Percentiles rank a stretch among this genome's conserved stretches.
These are phyloP conservation scores for Girardinichthys multiradiatus DNA, from an alignment of 2,113 vertebrate genomes.

Conservation along the genomic window DNA sequence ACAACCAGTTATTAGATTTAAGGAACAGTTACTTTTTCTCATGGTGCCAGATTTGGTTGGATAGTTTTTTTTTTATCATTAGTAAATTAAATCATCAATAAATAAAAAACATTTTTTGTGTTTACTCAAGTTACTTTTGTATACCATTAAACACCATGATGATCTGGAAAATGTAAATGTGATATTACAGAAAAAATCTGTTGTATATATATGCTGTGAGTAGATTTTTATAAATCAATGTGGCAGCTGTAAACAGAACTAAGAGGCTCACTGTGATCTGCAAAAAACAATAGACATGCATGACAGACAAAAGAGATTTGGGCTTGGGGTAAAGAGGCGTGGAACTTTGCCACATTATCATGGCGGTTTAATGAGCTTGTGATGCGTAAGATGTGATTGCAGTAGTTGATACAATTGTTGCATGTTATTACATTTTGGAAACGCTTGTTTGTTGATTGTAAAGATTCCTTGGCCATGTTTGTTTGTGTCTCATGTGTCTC, in stretches of 20 bases:
- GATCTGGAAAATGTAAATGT: neutral
- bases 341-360: constrained; percentile 51
- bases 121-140: neutral
- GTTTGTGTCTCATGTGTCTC: constrained; percentile 16
- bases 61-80: neutral
- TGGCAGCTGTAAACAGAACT: constrained; percentile 73
- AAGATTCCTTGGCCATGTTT: constrained; percentile 12
- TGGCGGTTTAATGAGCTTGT: constrained; percentile 46
- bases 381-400: constrained; percentile 54
- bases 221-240: constrained; percentile 66
- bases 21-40: neutral
- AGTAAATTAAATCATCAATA: neutral
- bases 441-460: constrained; percentile 45
- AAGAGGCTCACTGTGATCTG: constrained; percentile 59
- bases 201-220: constrained; percentile 52
- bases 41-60: neutral
- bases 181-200: neutral
- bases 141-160: neutral
- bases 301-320: constrained; percentile 48
- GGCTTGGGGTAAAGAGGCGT: constrained; percentile 44
- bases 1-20: neutral
- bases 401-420: constrained; percentile 42
- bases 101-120: neutral
- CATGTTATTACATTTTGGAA: constrained; percentile 36
- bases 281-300: constrained; percentile 69